These are phyloP conservation scores for Pyrgus malvae DNA, from an alignment of 2,888 invertebrate genomes.

Conservation along the genomic window DNA sequence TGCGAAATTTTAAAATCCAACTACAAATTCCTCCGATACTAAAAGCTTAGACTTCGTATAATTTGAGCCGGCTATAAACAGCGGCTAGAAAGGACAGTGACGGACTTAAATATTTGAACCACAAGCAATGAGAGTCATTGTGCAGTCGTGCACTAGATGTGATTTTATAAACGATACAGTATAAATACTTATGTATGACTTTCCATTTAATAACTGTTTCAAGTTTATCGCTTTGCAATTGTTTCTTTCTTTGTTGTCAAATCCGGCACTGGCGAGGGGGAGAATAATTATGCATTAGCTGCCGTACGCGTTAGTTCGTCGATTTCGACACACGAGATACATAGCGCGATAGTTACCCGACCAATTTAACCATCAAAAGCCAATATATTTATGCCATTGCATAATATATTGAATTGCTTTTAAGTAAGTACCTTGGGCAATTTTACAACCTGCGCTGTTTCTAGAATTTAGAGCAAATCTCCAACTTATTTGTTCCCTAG, in stretches of 20 bases:
- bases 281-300: constrained; percentile 21
- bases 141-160: no score
- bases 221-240: no score
- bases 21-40: not conserved
- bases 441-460: constrained; percentile 1
- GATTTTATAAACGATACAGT: no score
- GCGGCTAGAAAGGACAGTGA: not conserved
- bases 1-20: not conserved
- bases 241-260: no score
- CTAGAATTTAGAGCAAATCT: not conserved
- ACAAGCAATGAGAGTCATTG: no score
- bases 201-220: no score
- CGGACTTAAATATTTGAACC: not conserved
- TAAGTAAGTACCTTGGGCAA: constrained; percentile 4
- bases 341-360: constrained; percentile 8
- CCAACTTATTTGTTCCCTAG: not conserved
- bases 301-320: constrained; percentile 6
- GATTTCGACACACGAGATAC: constrained; percentile 21
- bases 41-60: not conserved
- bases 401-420: constrained; percentile 11
- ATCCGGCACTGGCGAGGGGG: constrained; percentile 1
- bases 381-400: constrained; percentile 11
- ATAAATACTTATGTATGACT: no score
- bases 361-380: constrained; percentile 24
- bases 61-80: not conserved